Base-by-base conservation (phyloP, 2,113 vertebrate genomes). In the Nymphicus hollandicus region DNA sequence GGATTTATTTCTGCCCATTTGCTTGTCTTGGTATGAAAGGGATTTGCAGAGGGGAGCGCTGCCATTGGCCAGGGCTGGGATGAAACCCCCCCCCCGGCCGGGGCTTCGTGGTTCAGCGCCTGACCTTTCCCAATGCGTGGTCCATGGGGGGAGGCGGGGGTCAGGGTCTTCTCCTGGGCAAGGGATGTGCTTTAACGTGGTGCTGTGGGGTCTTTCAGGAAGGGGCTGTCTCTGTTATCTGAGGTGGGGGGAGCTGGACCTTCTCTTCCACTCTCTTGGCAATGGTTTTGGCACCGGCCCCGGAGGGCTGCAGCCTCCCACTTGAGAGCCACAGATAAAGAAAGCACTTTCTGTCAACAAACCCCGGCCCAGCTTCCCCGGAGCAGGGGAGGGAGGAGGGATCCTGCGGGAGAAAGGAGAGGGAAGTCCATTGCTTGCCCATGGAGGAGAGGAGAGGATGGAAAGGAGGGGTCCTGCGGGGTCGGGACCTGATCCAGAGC, bases 1-100 rank as follows among this genome's bases (percentile, higher is more conserved):
- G 97, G 96, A 97, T 97, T 97, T 97, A 94, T 94, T 97, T 84
- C 96, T 96, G 89, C 91, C 82, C 46, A 77, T 96, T 94, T 94
- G 95, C 89, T 95, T 91, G 49, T 70, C 96, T 94, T 95, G 93
- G 92, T 94, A 96, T 95, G 95, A 97, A 87, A 81, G 95, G 96
- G 96, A 96, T 97, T 97, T 97, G 94, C 92, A 47, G 86, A 69
- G 89, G 64, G 68, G 92, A 84, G 88, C 80, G 88, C 84, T 74
- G 89, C 91, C 56, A 92, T 95, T 90, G 95, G 95, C 81, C 22
- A 4, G 85, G 53, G 12, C 27, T 68, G 66, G 89, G 91, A 53
- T 55, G 49, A 76, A 94, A 56, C 64, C 88, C 92, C 86, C 64
- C 88, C 92, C 86, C 91, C 6, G 6, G 13, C 7, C 31, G 3